Conservation (phyloP, 2,113 vertebrate species). For the Cyanistes caeruleus region DNA sequence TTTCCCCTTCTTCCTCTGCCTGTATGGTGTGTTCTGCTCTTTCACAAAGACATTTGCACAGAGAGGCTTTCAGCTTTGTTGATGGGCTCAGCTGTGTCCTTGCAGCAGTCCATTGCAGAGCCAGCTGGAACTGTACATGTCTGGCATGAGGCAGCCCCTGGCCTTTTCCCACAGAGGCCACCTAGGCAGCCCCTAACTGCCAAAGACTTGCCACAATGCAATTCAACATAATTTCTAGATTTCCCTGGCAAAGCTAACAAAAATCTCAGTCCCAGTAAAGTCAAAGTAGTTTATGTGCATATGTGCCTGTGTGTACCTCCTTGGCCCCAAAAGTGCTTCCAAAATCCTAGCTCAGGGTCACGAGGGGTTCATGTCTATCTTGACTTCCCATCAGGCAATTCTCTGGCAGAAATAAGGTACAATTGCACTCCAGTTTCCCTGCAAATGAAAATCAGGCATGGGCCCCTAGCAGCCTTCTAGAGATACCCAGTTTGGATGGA, state of each 20-base stretch:
- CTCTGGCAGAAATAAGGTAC: background rate
- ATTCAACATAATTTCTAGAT: background rate
- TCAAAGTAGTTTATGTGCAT: background rate
- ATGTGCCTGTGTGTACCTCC: background rate
- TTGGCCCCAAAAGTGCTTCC: background rate
- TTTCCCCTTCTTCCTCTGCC: background rate
- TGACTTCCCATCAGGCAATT: background rate
- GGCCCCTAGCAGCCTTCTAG: background rate
- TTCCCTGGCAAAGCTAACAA: background rate
- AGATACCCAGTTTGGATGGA: background rate
- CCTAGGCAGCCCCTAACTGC: background rate
- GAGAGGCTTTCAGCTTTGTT: background rate
- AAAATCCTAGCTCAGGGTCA: background rate
- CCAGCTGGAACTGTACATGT: background rate
- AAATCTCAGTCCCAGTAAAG: background rate
- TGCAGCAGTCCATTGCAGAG: background rate
- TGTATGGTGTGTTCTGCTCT: background rate
- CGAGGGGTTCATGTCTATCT: background rate
- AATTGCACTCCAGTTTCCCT: background rate
- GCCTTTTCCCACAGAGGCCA: background rate
- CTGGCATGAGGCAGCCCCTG: background rate
- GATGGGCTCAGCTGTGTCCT: background rate
- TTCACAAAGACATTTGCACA: background rate
- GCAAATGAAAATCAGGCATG: background rate
- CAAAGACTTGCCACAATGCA: background rate